Conservation (phyloP, 2,888 invertebrate species). For the Linnaemya tessellans region DNA sequence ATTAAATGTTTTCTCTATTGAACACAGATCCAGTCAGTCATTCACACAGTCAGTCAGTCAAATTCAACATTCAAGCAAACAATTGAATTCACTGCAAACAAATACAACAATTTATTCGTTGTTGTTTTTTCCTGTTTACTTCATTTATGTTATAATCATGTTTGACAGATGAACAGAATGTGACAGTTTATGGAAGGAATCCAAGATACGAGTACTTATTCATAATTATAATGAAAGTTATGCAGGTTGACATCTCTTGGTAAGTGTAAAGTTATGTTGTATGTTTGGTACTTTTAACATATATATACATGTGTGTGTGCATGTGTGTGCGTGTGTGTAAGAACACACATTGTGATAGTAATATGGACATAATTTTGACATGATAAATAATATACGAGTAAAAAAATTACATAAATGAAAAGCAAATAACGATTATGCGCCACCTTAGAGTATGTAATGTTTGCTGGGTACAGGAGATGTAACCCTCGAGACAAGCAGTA, state of each 20-base stretch:
- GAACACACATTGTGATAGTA: background rate
- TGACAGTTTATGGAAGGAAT: constrained; percentile 44
- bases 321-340: background rate
- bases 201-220: constrained; percentile 23
- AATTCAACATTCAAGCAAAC: background rate
- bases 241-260: constrained; percentile 30
- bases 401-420: too few relatives aligned
- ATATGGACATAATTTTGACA: background rate
- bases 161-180: constrained; percentile 45
- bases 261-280: background rate
- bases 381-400: background rate
- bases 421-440: background rate
- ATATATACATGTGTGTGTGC: background rate
- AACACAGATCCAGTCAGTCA: constrained; percentile 20
- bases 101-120: background rate
- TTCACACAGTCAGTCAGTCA: background rate
- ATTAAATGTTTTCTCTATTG: constrained; percentile 31
- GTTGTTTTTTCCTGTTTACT: constrained; percentile 16
- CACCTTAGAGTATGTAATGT: background rate
- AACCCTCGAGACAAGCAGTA: too few relatives aligned
- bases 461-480: too few relatives aligned
- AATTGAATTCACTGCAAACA: constrained; percentile 2
- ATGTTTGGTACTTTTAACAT: background rate
- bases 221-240: constrained; percentile 41
- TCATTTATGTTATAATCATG: constrained; percentile 1